Base-by-base conservation (phyloP, 2,113 vertebrate species). In the Limanda limanda region DNA sequence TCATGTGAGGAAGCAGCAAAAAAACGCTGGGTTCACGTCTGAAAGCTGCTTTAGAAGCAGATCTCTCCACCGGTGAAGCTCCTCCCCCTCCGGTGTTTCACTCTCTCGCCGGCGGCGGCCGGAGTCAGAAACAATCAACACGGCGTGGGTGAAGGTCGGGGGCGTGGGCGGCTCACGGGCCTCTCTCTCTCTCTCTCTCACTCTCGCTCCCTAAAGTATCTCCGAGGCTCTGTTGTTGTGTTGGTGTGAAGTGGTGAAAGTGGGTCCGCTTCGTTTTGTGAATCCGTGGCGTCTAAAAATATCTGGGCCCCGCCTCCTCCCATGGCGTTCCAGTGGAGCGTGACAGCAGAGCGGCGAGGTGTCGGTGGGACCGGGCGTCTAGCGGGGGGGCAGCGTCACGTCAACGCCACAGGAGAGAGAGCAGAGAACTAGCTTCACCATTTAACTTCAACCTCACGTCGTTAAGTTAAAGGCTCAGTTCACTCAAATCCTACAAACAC, bases 341-440 rank as follows among this genome's bases (percentile, higher is more conserved):
- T 60, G 76, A 83, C 76, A 69, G 4, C 52, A 11, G 74, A 73
- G 71, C 47, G 57, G 65, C 4, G 31, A 67, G 87, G 73, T 65
- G 83, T 59, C 56, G 58, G 78, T 76, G 58, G 82, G 76, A 73
- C 47, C 68, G 2, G 72, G 54, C 71, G 62, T 59, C 60, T 48
- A 85, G 71, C 84, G 67, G 70, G 78, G 79, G 87, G 82, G 79
- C 82, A 76, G 82, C 4, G 54, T 78, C 69, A 60, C 17, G 25
- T 79, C 75, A 81, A 1, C 54, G 47, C 1, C 15, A 51, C 17
- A 5, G 47, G 5, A 15, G 15, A 51, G 47, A 2, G n/a, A 13
- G 23, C 54, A 13, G 18, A 54, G 0, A 42, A 42, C 40, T 0
- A 11, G 40, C 12, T 42, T 42, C 42, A 15, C 15, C 0, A 51